Conservation (phyloP, 2,797 vertebrate species). For the Micromesistius poutassou region DNA sequence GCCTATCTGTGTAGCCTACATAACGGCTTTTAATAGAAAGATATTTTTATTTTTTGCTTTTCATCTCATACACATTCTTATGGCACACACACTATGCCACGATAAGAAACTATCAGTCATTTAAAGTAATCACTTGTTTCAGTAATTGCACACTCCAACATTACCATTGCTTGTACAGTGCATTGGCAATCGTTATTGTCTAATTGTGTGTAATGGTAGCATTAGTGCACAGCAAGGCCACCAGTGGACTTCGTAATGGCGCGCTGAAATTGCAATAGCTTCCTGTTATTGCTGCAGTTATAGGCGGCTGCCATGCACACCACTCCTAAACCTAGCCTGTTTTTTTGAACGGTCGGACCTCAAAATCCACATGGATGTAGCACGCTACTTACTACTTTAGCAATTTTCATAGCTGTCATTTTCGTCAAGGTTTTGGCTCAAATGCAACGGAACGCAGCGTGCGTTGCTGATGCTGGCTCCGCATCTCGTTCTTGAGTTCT, state of each 20-base stretch:
- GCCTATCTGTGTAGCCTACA: constrained; percentile 8
- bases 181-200: constrained; percentile 41
- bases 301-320: constrained; percentile 23
- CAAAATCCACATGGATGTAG: constrained; percentile 20
- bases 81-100: constrained; percentile 25
- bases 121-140: constrained; percentile 44
- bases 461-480: too few species aligned
- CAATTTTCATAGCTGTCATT: constrained; percentile 13
- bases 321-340: constrained; percentile 17
- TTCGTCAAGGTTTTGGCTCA: background rate
- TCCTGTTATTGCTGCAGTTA: constrained; percentile 61
- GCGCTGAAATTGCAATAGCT: constrained; percentile 54
- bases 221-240: constrained; percentile 47
- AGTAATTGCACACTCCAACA: constrained; percentile 41
- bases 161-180: constrained; percentile 48
- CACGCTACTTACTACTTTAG: constrained; percentile 4
- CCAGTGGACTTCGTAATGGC: constrained; percentile 44
- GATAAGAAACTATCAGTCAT: constrained; percentile 40
- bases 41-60: constrained; percentile 9
- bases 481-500: background rate
- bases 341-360: constrained; percentile 16
- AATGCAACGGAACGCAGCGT: background rate
- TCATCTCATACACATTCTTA: constrained; percentile 29
- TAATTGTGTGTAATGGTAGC: constrained; percentile 57
- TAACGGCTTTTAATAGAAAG: constrained; percentile 39